Percentiles rank a stretch among this genome's conserved stretches.
phyloP scores from a whole-genome alignment of 2,797 vertebrate genomes.

The Pseudocheirus occidentalis region DNA sequence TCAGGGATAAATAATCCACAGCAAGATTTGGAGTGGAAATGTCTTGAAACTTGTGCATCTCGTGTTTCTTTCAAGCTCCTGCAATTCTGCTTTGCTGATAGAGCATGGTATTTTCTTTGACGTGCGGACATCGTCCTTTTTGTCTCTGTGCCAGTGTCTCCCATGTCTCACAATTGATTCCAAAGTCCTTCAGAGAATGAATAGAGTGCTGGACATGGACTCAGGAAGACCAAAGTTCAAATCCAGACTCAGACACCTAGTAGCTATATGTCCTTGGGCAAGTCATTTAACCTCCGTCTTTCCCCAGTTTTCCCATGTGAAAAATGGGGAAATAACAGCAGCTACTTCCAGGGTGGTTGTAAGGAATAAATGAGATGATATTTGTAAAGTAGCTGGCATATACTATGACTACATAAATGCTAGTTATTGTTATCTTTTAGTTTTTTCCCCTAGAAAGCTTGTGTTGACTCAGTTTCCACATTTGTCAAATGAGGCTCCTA shows the following conservation, averaged over 20 bases:
- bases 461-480: background rate
- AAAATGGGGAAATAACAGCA: background rate
- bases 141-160: no score
- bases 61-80: background rate
- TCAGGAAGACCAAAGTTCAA: background rate
- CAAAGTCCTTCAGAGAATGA: background rate
- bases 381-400: background rate
- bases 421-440: background rate
- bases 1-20: background rate
- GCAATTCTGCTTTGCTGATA: background rate
- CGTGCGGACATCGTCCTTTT: no score
- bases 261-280: background rate
- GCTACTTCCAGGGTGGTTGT: background rate
- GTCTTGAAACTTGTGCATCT: background rate
- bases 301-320: background rate
- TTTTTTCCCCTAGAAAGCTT: background rate
- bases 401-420: background rate
- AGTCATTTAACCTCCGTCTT: background rate
- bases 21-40: background rate
- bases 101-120: background rate
- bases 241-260: background rate
- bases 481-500: background rate
- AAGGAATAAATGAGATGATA: background rate
- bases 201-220: background rate
- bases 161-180: background rate